Evolutionary conservation across 2,797 vertebrate species (phyloP), one percentile per base, ranked within the genome.

Genomic region (Phaenicophaeus curvirostris): DNA sequence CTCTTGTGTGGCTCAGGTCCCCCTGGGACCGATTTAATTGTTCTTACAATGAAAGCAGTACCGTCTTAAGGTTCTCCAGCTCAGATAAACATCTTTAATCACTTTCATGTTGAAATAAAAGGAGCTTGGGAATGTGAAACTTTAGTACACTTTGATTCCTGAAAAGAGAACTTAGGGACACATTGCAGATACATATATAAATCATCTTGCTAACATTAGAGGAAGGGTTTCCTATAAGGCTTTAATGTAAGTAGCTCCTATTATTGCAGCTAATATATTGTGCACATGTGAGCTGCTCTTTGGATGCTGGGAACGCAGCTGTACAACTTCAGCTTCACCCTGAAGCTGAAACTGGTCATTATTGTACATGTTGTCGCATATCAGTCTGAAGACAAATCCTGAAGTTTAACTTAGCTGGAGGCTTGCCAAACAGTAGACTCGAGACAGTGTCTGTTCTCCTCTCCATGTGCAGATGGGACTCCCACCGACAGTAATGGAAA

Each of bases 21-120:
- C 81, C 46, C 31, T 84, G 95, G 96, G 83, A 96, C 92, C 3
- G 73, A 95, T 96, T 97, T 97, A 96, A 98, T 96, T 92, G 86
- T 95, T 97, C 92, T 89, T 96, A 85, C 91, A 90, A 96, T 93
- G 95, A 97, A 97, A 97, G 93, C 68, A 4, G 90, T 89, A 90
- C 80, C 35, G 19, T 93, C 92, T 93, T 96, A 85, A 93, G 94
- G 87, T 97, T 96, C 95, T 96, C 85, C 94, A 96, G 93, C 96
- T 96, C 97, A 95, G 96, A 97, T 96, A 97, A 98, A 93, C 95
- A 97, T 95, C 96, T 98, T 97, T 97, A 98, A 97, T 97, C 97
- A 97, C 95, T 97, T 98, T 97, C 95, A 97, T 97, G 91, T 90
- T 95, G 96, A 97, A 97, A 97, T 97, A 93, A 98, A 97, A 97